These are phyloP conservation scores for Melanargia galathea DNA, from an alignment of 2,888 invertebrate genomes.

Conservation along the genomic window DNA sequence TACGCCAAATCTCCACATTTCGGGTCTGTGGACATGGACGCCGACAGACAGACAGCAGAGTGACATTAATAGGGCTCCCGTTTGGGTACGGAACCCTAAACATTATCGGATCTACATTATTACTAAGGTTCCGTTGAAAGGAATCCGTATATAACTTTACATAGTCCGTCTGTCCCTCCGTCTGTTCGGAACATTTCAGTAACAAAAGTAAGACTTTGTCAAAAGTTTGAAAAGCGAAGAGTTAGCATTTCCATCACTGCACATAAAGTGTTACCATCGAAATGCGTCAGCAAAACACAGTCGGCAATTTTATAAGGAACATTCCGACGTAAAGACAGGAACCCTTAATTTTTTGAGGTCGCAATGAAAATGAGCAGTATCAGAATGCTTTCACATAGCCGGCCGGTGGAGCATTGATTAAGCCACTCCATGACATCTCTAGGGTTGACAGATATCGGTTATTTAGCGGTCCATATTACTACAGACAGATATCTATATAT, in stretches of 20 bases:
- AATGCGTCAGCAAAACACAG: slow-evolving; percentile 10
- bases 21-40: too few relatives aligned
- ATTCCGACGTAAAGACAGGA: slow-evolving; percentile 24
- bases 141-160: too few relatives aligned
- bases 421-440: slow-evolving; percentile 4
- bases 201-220: too few relatives aligned
- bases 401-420: slow-evolving; percentile 25
- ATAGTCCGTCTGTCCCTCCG: too few relatives aligned
- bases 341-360: slow-evolving; percentile 21
- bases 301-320: slow-evolving; percentile 11
- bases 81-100: too few relatives aligned
- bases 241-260: neutral
- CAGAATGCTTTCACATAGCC: slow-evolving; percentile 16
- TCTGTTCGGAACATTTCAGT: too few relatives aligned
- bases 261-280: slow-evolving; percentile 2
- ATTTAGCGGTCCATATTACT: neutral
- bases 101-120: too few relatives aligned
- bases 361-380: slow-evolving; percentile 16
- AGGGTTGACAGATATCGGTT: slow-evolving; percentile 10
- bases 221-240: too few relatives aligned
- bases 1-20: too few relatives aligned
- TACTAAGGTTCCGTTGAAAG: too few relatives aligned
- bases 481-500: neutral
- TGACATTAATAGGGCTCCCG: too few relatives aligned
- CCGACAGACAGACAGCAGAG: too few relatives aligned